Base-by-base conservation (phyloP, 1,140 invertebrate species). In the Drosophila mayri region DNA sequence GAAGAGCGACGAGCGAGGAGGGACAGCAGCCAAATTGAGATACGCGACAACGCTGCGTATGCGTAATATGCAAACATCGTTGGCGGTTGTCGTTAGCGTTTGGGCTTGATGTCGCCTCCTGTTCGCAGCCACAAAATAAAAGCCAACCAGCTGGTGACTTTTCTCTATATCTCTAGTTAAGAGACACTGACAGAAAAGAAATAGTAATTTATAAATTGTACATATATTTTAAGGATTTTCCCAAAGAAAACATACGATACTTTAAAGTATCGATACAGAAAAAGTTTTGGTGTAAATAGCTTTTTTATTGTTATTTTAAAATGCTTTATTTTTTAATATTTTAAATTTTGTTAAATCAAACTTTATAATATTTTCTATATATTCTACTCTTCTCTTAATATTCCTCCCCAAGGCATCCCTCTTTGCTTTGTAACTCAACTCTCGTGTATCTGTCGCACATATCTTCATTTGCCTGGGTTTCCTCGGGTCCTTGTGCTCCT, bases 11-110 rank as follows among this genome's bases (percentile, higher is more conserved):
- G 38, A 22, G 20, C 9, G 20, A 25, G 4, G 35, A n/a, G 52
- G 5, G 52, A 30, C 16, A 22, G 41, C 58, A 55, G 61, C 32
- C 75, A 80, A 84, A 76, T 61, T 72, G 65, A 79, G 68, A 76
- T 65, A 41, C 60, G 81, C 81, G 54, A 68, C 82, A 85, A 85
- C 81, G 81, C 41, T 81, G 73, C 81, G 81, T 85, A 85, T 84
- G 63, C 81, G 81, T 71, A 68, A 85, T 85, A 78, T 85, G 67
- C 52, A 49, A 72, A 72, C 68, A 73, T 60, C 44, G 50, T 55
- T 57, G 43, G 40, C 61, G 72, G 59, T 28, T 76, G 58, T 76
- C 50, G 70, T 73, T 73, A 55, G 70, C 60, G 40, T 37, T 59
- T 44, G 58, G 43, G 44, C 25, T 72, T 28, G 44, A 49, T 43